Base-by-base conservation (phyloP, 2,888 invertebrate species). In the Spodoptera exigua region DNA sequence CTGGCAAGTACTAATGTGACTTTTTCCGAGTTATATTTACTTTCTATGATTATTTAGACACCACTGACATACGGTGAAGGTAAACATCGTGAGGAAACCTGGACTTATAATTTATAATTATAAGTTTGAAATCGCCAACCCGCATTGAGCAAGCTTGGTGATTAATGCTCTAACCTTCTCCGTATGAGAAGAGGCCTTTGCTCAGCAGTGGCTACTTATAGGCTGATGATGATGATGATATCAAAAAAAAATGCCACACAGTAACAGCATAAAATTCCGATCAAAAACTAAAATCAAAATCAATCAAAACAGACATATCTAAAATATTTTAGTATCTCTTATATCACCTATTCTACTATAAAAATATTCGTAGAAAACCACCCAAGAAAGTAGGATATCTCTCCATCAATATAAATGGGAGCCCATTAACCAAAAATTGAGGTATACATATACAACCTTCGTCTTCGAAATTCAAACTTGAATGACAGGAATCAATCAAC, bases 321-420 rank as follows among this genome's bases (percentile, higher is more conserved):
- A 16, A 45, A 37, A 45, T 39, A 49, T 52, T 44, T 41, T 9
- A 2, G 13, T 40, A 44, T 66, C 46, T 59, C 61, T 35, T 39
- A 57, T 61, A 45, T 34, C 27, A 32, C 18, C 3, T 10, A 54
- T 13, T n/a, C 34, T 34, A 55, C 53, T 57, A 12, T 43, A 13
- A 5, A 52, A 57, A 64, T 61, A 61, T 85, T 83, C 82, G 61
- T 63, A 76, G 82, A 81, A 85, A 81, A 70, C 83, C 81, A 82
- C 82, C 82, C 81, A 70, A 70, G 51, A 61, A 51, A 61, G 52
- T 35, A 17, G 49, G 48, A 68, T 76, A 71, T 65, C 62, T 60
- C 44, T 70, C 44, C 62, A 78, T 85, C 72, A 80, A 74, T 52
- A 77, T 32, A 77, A 88, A 88, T 86, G 79, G 66, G 69, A 0